Evolutionary conservation across 1,140 invertebrate species (phyloP).

Genomic region (Ceratina australensis): DNA sequence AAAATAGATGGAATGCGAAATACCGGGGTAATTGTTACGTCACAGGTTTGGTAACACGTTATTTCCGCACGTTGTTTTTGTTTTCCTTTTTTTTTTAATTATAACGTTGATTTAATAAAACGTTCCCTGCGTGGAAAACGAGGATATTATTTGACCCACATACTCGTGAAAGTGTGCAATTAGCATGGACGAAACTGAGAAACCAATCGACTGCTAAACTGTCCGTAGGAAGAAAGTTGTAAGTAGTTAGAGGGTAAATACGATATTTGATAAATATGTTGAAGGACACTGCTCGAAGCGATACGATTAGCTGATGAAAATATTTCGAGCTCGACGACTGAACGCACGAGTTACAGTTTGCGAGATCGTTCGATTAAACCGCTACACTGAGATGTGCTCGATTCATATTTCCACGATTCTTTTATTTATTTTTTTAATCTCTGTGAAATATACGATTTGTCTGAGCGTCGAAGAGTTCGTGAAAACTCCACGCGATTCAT

Average conservation of each 20-base stretch:
- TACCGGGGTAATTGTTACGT: background rate
- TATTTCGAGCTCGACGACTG: slow-evolving; percentile 34
- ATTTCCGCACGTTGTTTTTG: slow-evolving; percentile 26
- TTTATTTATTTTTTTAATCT: slow-evolving; percentile 25
- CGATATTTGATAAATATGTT: background rate
- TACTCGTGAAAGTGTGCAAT: slow-evolving; percentile 28
- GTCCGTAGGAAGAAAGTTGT: background rate
- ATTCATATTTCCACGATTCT: background rate
- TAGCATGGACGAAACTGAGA: slow-evolving; percentile 2
- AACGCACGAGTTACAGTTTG: slow-evolving; percentile 3
- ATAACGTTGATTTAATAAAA: slow-evolving; percentile 29
- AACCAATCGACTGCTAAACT: background rate
- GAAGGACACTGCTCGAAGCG: background rate
- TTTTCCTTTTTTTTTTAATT: slow-evolving; percentile 43
- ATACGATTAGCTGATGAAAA: slow-evolving; percentile 37
- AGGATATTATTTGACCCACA: slow-evolving; percentile 19
- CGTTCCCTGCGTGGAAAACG: slow-evolving; percentile 23
- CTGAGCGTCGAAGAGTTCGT: slow-evolving; percentile 2
- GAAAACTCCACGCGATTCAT: background rate
- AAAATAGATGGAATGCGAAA: no score
- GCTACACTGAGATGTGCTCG: slow-evolving; percentile 16
- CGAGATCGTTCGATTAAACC: background rate
- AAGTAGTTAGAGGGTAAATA: no score
- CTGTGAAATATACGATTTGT: background rate
- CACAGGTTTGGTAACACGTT: background rate